A percentile compares a stretch with the other conserved stretches of the same genome.
These are phyloP conservation scores for Anguilla rostrata DNA, from an alignment of 2,113 vertebrate genomes.

Conservation along the genomic window DNA sequence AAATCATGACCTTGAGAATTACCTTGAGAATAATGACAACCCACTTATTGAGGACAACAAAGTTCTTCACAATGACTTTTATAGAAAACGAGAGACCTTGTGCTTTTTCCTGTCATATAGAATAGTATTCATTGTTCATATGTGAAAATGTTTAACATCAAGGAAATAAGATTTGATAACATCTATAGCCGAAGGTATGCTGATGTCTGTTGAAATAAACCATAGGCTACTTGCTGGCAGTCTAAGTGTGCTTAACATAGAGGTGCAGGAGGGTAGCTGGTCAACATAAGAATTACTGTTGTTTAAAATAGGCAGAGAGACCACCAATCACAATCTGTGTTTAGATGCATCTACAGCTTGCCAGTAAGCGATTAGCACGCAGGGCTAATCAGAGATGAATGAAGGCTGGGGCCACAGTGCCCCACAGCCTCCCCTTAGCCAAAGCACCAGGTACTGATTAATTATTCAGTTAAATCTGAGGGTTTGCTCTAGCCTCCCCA, in stretches of 20 bases:
- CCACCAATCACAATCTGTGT: conserved; percentile 6
- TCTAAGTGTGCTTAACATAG: conserved; percentile 3
- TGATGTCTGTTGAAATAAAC: not conserved
- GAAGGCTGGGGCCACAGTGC: not conserved
- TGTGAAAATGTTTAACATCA: not conserved
- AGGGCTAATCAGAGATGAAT: conserved; percentile 9
- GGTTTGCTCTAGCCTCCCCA: not conserved
- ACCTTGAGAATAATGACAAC: too few relatives aligned
- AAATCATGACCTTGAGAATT: too few relatives aligned
- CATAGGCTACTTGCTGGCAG: not conserved
- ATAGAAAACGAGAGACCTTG: not conserved
- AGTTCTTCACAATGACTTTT: not conserved
- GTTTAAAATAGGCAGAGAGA: not conserved
- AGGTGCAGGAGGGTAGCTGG: not conserved
- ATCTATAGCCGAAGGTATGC: too few relatives aligned
- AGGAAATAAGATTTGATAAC: not conserved
- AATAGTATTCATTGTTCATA: not conserved
- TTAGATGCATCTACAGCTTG: conserved; percentile 21
- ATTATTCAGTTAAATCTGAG: conserved; percentile 9
- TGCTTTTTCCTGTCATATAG: too few relatives aligned
- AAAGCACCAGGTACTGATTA: conserved; percentile 7
- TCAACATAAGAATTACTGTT: not conserved
- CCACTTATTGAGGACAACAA: too few relatives aligned
- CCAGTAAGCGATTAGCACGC: conserved; percentile 20
- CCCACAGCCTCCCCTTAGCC: not conserved